Evolutionary conservation across 2,797 vertebrate genomes (phyloP).

Genomic region (Monodelphis domestica): DNA sequence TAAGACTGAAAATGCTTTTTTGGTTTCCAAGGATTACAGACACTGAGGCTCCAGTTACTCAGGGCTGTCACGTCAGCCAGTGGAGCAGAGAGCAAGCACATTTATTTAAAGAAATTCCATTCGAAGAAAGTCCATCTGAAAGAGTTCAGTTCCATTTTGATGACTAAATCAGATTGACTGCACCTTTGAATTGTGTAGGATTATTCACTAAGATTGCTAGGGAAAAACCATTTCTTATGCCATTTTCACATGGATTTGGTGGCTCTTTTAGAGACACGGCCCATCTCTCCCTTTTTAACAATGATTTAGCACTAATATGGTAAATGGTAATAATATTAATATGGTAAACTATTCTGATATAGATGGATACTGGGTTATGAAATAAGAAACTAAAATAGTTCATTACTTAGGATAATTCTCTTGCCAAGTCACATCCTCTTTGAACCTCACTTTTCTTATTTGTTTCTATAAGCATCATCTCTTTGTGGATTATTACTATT

Average conservation of each 20-base stretch:
- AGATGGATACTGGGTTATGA: background rate
- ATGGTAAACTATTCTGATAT: background rate
- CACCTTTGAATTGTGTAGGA: background rate
- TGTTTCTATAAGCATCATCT: background rate
- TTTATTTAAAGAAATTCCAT: background rate
- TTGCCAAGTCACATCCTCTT: background rate
- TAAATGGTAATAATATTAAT: background rate
- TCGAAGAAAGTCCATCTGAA: conserved; percentile 6
- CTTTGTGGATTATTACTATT: background rate
- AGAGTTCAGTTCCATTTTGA: background rate
- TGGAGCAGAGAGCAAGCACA: conserved; percentile 33
- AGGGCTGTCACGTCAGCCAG: background rate
- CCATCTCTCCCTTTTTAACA: background rate
- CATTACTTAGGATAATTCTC: background rate
- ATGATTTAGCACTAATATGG: background rate
- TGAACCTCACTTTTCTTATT: background rate
- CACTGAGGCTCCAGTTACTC: background rate
- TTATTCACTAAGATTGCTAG: background rate
- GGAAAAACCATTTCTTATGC: background rate
- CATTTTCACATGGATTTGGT: background rate
- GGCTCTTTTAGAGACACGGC: background rate
- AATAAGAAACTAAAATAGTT: background rate
- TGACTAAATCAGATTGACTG: background rate
- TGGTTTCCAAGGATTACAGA: background rate
- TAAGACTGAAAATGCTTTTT: background rate